Base-by-base conservation (phyloP, 2,797 vertebrate genomes). In the Silurus aristotelis region DNA sequence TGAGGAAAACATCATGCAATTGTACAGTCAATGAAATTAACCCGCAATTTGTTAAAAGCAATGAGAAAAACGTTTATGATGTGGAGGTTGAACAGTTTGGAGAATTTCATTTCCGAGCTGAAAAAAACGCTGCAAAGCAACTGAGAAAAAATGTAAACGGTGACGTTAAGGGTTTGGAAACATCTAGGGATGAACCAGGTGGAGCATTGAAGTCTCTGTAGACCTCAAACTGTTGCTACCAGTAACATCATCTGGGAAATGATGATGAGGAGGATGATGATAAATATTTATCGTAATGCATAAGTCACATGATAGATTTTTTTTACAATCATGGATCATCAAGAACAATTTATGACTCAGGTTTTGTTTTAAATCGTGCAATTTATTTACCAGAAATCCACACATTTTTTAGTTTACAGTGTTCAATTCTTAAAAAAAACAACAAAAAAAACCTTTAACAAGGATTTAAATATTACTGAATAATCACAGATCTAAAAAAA, bases 371-470 rank as follows among this genome's bases (percentile, higher is more conserved):
- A 27, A 27, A 20, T 55, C 48, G 0, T 15, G 19, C 7, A 55
- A 46, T 81, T 81, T 81, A 67, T 81, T 81, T 4, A 68, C 25
- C 38, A 52, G 60, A 80, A 25, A 48, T 66, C 13, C 56, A 43
- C 19, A 20, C 60, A 22, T 46, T 15, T 22, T 27, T 80, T 66
- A 66, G 38, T 38, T 38, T 27, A 27, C 43, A 2, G 12, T 31
- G 43, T 27, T 31, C 63, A 27, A 0, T 27, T 55, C 5, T 67
- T 55, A 27, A 12, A 52, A 64, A 80, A 78, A 63, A 15, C 0
- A 31, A 67, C 55, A 66, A 7, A n/a, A 22, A 12, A 14, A 1
- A 0, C 5, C 10, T 38, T 6, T 5, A 48, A 48, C 19, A 55
- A 55, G 14, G 72, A 55, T 55, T 20, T 76, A 1, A 3, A 46